Conservation (phyloP, 1,140 invertebrate genomes). For the Drosophila setifemur region DNA sequence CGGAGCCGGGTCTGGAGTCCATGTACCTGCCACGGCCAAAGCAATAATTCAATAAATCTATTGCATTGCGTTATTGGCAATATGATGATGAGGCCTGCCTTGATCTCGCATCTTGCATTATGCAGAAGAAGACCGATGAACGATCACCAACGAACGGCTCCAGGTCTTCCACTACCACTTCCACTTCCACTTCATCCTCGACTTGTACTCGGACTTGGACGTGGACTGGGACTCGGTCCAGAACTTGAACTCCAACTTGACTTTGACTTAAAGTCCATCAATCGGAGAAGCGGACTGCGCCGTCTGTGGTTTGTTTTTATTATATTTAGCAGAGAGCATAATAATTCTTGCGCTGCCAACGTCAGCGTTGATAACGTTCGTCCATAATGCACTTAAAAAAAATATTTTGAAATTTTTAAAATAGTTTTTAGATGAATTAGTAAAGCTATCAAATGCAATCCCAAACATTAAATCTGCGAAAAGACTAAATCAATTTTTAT, state of each 20-base stretch:
- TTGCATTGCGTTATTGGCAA: conserved; percentile 81
- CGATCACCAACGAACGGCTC: too few species aligned
- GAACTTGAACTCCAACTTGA: conserved; percentile 79
- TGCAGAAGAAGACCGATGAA: conserved; percentile 51
- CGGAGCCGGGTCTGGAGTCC: conserved; percentile 58
- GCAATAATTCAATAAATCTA: conserved; percentile 82
- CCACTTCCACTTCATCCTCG: conserved; percentile 20
- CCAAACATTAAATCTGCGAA: too few species aligned
- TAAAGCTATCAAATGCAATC: too few species aligned
- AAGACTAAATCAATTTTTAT: too few species aligned
- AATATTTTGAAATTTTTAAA: neutral
- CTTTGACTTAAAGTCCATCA: conserved; percentile 80
- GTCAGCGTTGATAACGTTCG: conserved; percentile 69
- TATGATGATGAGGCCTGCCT: conserved; percentile 72
- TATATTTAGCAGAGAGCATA: conserved; percentile 81
- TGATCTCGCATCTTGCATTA: conserved; percentile 47
- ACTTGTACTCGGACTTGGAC: neutral
- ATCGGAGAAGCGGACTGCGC: conserved; percentile 44
- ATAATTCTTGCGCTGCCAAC: conserved; percentile 70
- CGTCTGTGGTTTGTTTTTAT: conserved; percentile 79
- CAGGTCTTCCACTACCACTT: conserved; percentile 15
- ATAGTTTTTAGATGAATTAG: neutral
- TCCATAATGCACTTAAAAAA: conserved; percentile 17
- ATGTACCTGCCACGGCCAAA: conserved; percentile 80
- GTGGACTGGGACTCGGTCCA: conserved; percentile 54